Base-by-base conservation (phyloP, 2,888 invertebrate genomes). In the Campoplex capitator region DNA sequence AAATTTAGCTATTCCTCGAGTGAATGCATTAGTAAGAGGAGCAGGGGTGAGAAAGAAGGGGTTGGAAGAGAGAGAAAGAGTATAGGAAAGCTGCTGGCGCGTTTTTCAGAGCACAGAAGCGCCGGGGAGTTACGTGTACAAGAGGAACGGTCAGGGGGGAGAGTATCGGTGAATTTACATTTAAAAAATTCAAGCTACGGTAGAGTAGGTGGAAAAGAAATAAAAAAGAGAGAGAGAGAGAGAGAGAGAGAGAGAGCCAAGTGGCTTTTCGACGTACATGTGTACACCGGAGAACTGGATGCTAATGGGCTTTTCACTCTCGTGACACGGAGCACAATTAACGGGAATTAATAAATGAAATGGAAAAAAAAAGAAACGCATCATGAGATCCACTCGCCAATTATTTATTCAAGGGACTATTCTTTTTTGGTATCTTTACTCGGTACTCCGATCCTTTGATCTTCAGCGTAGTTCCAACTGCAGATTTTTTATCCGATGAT, bases 251-350 rank as follows among this genome's bases (percentile, higher is more conserved):
- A 54, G 38, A 56, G 18, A 74, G 74, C 65, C 62, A 81, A 70
- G 62, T 70, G 75, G 74, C 73, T 81, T 74, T 77, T 76, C 54
- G 77, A 74, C 75, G 70, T 51, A 62, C 70, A 65, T 48, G 74
- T 51, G 56, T 42, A 81, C 35, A 51, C 76, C 45, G 62, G 16
- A 42, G 38, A 56, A 23, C 62, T 48, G 16, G 28, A 32, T 74
- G 77, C 84, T 87, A 87, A 87, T 84, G 84, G 75, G 81, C 80
- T 84, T 84, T 73, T 84, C 86, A 70, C 73, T 42, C 71, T 70
- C 58, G 51, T 76, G 68, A 81, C 74, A 84, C 42, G 56, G 74
- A 38, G 74, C 48, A 84, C 77, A 81, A 81, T 84, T 84, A 86
- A 79, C 74, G 74, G 35, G 73, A 78, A 82, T 81, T 70, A 70